Percentiles rank a stretch among this genome's conserved stretches.
Evolutionary conservation across 2,113 vertebrate species (phyloP).

Genomic region (Ammodytes marinus): DNA sequence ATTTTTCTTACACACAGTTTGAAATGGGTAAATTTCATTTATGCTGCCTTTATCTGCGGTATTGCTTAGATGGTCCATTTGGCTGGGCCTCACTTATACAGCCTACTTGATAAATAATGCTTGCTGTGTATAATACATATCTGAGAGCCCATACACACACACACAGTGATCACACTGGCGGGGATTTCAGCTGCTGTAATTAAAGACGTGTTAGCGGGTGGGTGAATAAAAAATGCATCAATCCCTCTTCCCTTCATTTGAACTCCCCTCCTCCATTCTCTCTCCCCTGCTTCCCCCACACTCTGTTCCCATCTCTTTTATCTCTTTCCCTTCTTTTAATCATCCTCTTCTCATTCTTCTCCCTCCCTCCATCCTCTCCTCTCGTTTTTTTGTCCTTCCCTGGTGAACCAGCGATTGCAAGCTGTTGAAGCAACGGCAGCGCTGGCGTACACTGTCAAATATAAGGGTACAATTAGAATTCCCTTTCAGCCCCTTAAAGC

Average conservation of each 20-base stretch:
- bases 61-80: conserved; percentile 15
- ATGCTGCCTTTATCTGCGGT: background rate
- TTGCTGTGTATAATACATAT: conserved; percentile 27
- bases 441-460: conserved; percentile 36
- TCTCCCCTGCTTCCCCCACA: conserved; percentile 6
- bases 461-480: no score
- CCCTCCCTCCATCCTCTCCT: conserved; percentile 31
- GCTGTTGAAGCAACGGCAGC: conserved; percentile 73
- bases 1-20: background rate
- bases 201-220: conserved; percentile 59
- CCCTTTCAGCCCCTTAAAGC: no score
- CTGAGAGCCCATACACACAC: conserved; percentile 18
- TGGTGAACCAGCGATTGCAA: conserved; percentile 65
- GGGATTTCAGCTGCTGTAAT: conserved; percentile 57
- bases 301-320: background rate
- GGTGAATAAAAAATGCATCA: conserved; percentile 73
- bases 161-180: conserved; percentile 39
- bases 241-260: conserved; percentile 46
- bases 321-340: conserved; percentile 11
- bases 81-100: conserved; percentile 13
- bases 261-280: conserved; percentile 45
- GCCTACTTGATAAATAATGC: conserved; percentile 50
- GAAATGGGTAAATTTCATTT: background rate
- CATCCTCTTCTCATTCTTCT: conserved; percentile 6
- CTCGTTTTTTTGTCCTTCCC: conserved; percentile 58